A percentile compares a stretch with the other conserved stretches of the same genome.
Conservation (phyloP, 2,797 vertebrate genomes). For the Alauda arvensis region DNA sequence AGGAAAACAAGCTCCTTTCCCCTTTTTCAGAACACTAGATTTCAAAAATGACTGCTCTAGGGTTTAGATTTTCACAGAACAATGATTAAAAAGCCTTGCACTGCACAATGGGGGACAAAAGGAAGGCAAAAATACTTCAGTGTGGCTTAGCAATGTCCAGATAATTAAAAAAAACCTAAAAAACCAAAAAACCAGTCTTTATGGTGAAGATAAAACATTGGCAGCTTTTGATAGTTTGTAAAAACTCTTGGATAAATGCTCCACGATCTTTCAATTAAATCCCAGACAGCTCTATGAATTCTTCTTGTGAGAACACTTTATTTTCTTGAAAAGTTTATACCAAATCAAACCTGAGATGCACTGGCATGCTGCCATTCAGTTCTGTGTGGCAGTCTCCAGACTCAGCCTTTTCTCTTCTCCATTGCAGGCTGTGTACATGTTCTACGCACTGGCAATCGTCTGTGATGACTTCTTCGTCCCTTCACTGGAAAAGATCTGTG, state of each 20-base stretch:
- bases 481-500: constrained; percentile 92
- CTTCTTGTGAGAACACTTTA: background rate
- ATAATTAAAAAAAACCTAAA: background rate
- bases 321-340: background rate
- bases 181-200: background rate
- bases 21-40: background rate
- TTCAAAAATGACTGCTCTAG: background rate
- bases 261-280: background rate
- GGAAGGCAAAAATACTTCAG: background rate
- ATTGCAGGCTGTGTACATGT: constrained; percentile 93
- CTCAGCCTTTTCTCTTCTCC: background rate
- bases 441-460: constrained; percentile 91
- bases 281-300: background rate
- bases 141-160: background rate
- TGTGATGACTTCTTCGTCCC: constrained; percentile 98
- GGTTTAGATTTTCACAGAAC: background rate
- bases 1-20: background rate
- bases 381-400: background rate
- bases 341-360: background rate
- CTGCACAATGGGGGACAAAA: accelerated
- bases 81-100: background rate
- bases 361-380: accelerated
- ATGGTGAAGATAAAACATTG: background rate
- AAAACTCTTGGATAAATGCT: background rate
- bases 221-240: background rate